Evolutionary conservation across 2,797 vertebrate genomes (phyloP), one percentile per base, ranked within the genome.

Genomic region (Hippocampus kuda): DNA sequence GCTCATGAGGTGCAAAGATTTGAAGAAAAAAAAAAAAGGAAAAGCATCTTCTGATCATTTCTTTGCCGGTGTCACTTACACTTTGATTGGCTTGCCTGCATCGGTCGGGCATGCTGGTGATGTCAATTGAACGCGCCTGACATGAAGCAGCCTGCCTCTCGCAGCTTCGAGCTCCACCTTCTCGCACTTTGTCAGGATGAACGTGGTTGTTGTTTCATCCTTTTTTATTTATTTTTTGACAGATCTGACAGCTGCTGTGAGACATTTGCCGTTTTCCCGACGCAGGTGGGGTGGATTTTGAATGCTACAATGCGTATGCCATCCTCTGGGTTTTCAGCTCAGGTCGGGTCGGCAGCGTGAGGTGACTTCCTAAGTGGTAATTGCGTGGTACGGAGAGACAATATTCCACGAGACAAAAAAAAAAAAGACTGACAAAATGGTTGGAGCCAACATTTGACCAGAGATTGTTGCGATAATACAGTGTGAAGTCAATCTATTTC

Each of bases 11-110:
- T 22, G 30, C 22, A 42, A 42, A 63, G 16, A 60, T 8, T 9
- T 2, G 2, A 20, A 20, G 49, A 38, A 60, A 60, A 34, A 13
- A 30, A 13, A 26, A 30, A 60, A 60, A 34, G 0, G n/a, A 63
- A 7, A 44, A 65, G n/a, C 5, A 46, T 46, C 22, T 65, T 44
- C 15, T 65, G n/a, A 64, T 42, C 15, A 41, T 44, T 44, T 64
- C 38, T 64, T 64, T 64, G 2, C 41, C 41, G n/a, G 61, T 61
- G 30, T 64, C 41, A 64, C 61, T 64, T 41, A 64, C 34, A 64
- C 22, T 44, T 38, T 24, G 61, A 64, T 64, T n/a, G n/a, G 61
- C 22, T 61, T 44, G 38, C 13, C 22, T 13, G 41, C 38, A 44
- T 44, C n/a, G 12, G 62, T 44, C n/a, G 12, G 42, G 46, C 41